Evolutionary conservation across 2,797 vertebrate genomes (phyloP).

Genomic region (Taenioides sp.): DNA sequence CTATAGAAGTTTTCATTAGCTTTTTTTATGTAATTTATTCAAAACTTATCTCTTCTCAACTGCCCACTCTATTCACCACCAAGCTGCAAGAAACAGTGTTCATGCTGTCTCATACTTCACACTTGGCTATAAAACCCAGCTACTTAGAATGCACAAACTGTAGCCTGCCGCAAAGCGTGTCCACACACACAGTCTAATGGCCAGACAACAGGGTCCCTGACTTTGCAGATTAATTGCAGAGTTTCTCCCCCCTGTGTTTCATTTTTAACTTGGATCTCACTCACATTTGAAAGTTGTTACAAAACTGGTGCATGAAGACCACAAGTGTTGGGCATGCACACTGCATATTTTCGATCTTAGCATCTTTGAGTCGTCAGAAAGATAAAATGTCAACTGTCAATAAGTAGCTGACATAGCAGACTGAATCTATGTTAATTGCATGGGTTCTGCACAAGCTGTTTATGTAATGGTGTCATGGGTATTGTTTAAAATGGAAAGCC

Average conservation of each 20-base stretch:
- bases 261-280: not conserved
- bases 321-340: not conserved
- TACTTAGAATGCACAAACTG: constrained; percentile 65
- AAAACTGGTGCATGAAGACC: not conserved
- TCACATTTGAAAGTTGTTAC: not conserved
- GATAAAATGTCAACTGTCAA: not conserved
- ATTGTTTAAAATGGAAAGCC: not conserved
- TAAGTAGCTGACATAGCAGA: not conserved
- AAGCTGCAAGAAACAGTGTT: constrained; percentile 61
- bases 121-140: constrained; percentile 54
- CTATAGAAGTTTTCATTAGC: not conserved
- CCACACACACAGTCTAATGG: constrained; percentile 5
- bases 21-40: constrained; percentile 29
- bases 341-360: not conserved
- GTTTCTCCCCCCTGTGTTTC: constrained; percentile 3
- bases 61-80: constrained; percentile 55
- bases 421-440: not conserved
- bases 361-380: constrained; percentile 1
- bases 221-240: constrained; percentile 21
- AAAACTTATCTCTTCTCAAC: constrained; percentile 19
- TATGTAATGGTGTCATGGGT: not conserved
- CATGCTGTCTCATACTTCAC: constrained; percentile 65
- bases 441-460: not conserved
- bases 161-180: constrained; percentile 43
- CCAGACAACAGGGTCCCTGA: constrained; percentile 20